These are phyloP conservation scores for Arremon aurantiirostris DNA, from an alignment of 2,797 vertebrate species.

Conservation along the genomic window DNA sequence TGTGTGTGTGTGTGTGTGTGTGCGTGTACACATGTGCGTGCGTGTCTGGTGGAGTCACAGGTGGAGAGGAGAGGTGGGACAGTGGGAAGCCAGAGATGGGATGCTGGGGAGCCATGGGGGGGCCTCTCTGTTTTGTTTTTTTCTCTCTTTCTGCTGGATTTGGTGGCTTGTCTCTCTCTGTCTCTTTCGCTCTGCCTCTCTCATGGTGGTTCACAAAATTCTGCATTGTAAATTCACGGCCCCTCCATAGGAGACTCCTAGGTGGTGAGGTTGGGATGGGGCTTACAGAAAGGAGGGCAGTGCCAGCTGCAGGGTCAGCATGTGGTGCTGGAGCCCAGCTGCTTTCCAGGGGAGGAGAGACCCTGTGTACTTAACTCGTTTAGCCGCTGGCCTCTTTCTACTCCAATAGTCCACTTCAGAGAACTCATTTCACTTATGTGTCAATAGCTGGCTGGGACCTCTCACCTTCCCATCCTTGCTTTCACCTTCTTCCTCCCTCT, in stretches of 20 bases:
- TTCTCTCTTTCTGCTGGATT: slow-evolving; percentile 1
- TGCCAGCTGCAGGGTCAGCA: neutral
- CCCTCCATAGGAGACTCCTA: neutral
- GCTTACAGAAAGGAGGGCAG: neutral
- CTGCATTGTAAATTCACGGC: slow-evolving; percentile 48
- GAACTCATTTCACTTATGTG: neutral
- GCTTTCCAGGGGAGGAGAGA: slow-evolving; percentile 23
- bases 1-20: neutral
- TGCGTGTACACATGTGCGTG: neutral
- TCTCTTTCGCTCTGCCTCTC: neutral
- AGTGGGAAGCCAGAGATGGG: neutral
- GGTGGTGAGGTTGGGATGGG: neutral
- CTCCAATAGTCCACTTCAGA: slow-evolving; percentile 10
- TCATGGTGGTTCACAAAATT: slow-evolving; percentile 58
- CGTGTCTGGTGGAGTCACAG: slow-evolving; percentile 35
- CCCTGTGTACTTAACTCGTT: neutral
- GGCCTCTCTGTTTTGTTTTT: neutral
- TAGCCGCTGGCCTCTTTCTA: slow-evolving; percentile 6
- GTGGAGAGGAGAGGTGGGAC: slow-evolving; percentile 37
- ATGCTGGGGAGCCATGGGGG: neutral
- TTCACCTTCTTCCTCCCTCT: slow-evolving; percentile 47
- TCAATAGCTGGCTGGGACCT: neutral
- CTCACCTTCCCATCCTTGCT: slow-evolving; percentile 40
- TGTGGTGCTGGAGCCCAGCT: neutral
- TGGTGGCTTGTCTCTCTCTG: slow-evolving; percentile 30